Conservation (phyloP, 2,888 invertebrate genomes). For the Sympetrum striolatum region DNA sequence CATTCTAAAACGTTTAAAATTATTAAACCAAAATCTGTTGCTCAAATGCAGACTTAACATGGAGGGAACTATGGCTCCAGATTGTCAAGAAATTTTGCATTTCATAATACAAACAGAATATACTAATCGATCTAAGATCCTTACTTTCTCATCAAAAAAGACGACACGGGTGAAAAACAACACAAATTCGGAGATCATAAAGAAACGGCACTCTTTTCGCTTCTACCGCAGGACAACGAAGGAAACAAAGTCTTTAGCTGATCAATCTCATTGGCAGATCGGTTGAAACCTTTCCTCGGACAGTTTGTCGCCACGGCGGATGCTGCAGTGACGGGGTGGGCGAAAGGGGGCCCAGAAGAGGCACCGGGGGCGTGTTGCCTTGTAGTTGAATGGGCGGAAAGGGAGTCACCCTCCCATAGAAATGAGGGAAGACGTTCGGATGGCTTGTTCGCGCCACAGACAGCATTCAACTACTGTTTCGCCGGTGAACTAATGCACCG, state of each 20-base stretch:
- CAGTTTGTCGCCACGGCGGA: not conserved
- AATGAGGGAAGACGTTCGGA: too few relatives aligned
- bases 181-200: not conserved
- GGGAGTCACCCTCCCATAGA: not conserved
- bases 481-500: not conserved
- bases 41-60: too few relatives aligned
- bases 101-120: too few relatives aligned
- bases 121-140: too few relatives aligned
- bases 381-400: slow-evolving; percentile 29
- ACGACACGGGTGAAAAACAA: not conserved
- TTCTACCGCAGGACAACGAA: not conserved
- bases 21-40: too few relatives aligned
- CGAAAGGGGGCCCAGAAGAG: not conserved
- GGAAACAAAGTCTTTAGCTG: not conserved
- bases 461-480: not conserved
- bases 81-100: too few relatives aligned
- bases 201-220: not conserved
- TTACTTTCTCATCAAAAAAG: not conserved
- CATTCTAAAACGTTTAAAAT: too few relatives aligned
- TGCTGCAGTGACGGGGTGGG: not conserved
- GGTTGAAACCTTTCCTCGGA: not conserved
- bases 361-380: not conserved
- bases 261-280: not conserved
- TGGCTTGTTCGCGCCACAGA: too few relatives aligned
- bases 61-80: too few relatives aligned